Base-by-base conservation (phyloP, 2,113 vertebrate genomes). In the Symphodus melops region DNA sequence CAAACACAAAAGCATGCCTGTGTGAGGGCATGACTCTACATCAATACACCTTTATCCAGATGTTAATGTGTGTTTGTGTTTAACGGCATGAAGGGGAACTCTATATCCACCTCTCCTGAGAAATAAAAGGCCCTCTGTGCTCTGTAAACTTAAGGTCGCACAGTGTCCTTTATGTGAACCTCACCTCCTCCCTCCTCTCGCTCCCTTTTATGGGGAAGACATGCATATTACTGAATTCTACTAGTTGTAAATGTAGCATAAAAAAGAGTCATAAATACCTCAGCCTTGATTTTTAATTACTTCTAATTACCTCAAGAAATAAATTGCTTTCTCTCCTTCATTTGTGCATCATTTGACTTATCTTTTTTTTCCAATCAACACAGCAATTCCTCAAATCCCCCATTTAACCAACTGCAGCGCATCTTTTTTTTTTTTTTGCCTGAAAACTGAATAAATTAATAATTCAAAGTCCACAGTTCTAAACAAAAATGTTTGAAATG, bases 91-190 rank as follows among this genome's bases (percentile, higher is more conserved):
- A 88, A 83, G 84, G 83, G 62, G 54, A 70, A 65, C 79, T 83
- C 71, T 74, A 82, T 84, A 72, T 54, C 57, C 62, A 60, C 70
- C 68, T 58, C 82, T 78, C 72, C 49, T 48, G 73, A 80, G 68
- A 77, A 63, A 68, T 72, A 54, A 66, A 88, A 86, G 82, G 23
- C 44, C 41, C 79, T 90, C 74, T 93, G 85, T 92, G 77, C 68
- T 85, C 51, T 2, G 16, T 81, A 80, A 72, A 57, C 77, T 76
- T 74, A 25, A 69, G 79, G 59, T 85, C 76, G 79, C 51, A 88
- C 57, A 23, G 51, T 85, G 81, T 21, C 75, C 73, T 85, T 70
- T 84, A 75, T 76, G 60, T 77, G 63, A 36, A 57, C 61, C 75
- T 33, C 70, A 20, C 49, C 63, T 55, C 52, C 52, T 53, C 44